A percentile compares a stretch with the other conserved stretches of the same genome.
Evolutionary conservation across 2,797 vertebrate species (phyloP).

Genomic region (Balearica regulorum): DNA sequence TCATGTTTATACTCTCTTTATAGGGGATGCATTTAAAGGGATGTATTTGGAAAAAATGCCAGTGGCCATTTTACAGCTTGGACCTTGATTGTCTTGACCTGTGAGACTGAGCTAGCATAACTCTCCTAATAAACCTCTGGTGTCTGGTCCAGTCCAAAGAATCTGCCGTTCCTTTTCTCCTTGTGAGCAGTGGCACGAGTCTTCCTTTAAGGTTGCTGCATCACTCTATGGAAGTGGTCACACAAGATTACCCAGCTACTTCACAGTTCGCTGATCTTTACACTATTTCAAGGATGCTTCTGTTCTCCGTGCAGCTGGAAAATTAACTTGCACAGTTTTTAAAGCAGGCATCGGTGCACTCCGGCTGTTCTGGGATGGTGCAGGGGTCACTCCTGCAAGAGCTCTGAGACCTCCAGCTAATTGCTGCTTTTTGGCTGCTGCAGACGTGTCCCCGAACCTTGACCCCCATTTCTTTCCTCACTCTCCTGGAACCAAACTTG

Average conservation of each 20-base stretch:
- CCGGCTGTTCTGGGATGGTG: background rate
- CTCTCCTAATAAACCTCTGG: background rate
- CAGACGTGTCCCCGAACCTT: background rate
- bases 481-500: background rate
- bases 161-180: background rate
- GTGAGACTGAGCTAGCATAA: background rate
- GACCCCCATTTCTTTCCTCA: background rate
- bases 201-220: background rate
- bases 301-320: background rate
- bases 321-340: background rate
- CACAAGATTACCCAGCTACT: background rate
- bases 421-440: background rate
- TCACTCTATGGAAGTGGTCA: background rate
- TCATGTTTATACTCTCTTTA: background rate
- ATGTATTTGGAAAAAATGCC: background rate
- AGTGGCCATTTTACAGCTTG: background rate
- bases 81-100: background rate
- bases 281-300: background rate
- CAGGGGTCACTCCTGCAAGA: background rate
- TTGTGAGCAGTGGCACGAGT: background rate
- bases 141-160: background rate
- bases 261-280: background rate
- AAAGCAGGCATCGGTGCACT: background rate
- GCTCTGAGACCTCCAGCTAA: background rate
- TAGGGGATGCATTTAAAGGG: background rate